Percentiles rank a stretch among this genome's conserved stretches.
These are phyloP conservation scores for Notoglanidium macrostoma DNA, from an alignment of 2,797 vertebrate species.

Conservation along the genomic window DNA sequence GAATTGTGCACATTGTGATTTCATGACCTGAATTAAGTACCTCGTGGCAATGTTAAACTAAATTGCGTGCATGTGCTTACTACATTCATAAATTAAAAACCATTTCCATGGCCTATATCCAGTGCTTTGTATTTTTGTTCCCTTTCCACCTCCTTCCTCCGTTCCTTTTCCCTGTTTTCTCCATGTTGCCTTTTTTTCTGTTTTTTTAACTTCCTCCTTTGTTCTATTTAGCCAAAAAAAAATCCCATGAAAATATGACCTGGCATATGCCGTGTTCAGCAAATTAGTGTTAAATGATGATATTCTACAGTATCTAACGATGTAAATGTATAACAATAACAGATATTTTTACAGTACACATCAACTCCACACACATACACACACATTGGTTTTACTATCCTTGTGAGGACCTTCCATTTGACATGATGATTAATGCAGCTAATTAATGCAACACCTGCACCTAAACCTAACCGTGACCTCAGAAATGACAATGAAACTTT, in stretches of 20 bases:
- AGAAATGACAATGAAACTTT: no score
- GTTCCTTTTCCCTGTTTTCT: neutral
- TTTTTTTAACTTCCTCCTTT: neutral
- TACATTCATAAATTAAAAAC: neutral
- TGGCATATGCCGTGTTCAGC: neutral
- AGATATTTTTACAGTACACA: neutral
- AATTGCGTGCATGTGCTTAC: neutral
- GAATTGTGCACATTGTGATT: neutral
- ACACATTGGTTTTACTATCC: neutral
- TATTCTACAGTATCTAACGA: neutral
- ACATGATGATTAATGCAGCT: no score
- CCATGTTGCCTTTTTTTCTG: neutral
- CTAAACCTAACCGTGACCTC: no score
- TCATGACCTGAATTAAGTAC: neutral
- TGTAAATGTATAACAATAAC: neutral
- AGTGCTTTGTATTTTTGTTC: neutral
- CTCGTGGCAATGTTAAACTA: neutral
- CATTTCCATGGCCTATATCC: neutral
- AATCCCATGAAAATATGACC: neutral
- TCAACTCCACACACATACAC: neutral
- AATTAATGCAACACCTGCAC: no score
- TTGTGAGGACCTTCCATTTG: no score
- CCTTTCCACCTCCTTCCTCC: neutral
- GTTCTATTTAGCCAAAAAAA: neutral
- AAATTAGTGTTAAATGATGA: neutral